These are phyloP conservation scores for Microcaecilia unicolor DNA, from an alignment of 2,797 vertebrate genomes.

Conservation along the genomic window DNA sequence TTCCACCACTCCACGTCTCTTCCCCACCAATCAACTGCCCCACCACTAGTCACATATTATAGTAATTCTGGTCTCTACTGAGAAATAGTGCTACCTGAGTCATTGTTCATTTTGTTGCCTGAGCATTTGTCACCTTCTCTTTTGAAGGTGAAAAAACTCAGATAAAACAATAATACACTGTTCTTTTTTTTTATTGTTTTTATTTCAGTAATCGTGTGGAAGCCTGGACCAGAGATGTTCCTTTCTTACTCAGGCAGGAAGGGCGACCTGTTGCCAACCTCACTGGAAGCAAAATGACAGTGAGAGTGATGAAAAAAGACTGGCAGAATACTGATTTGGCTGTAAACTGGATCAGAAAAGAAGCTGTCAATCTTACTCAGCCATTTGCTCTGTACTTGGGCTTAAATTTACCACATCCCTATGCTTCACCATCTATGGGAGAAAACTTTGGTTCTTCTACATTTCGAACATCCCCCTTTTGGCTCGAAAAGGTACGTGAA, in stretches of 20 bases:
- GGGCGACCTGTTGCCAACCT: constrained; percentile 74
- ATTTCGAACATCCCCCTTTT: constrained; percentile 83
- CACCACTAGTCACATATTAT: no score
- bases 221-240: constrained; percentile 88
- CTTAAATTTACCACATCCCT: constrained; percentile 89
- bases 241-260: constrained; percentile 83
- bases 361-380: constrained; percentile 42
- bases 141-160: no score
- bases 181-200: background rate
- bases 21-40: no score
- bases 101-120: no score
- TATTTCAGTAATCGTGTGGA: constrained; percentile 84
- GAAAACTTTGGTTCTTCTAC: constrained; percentile 85
- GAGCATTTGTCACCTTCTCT: no score
- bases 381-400: constrained; percentile 89
- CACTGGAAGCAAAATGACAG: constrained; percentile 53
- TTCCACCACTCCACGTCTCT: no score
- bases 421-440: constrained; percentile 73
- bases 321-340: constrained; percentile 77
- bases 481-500: constrained; percentile 77
- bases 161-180: no score
- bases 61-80: no score
- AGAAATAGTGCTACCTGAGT: no score
- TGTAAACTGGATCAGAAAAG: constrained; percentile 68
- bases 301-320: constrained; percentile 71